These are phyloP conservation scores for Trichogramma pretiosum DNA, from an alignment of 1,140 invertebrate genomes.

Conservation along the genomic window DNA sequence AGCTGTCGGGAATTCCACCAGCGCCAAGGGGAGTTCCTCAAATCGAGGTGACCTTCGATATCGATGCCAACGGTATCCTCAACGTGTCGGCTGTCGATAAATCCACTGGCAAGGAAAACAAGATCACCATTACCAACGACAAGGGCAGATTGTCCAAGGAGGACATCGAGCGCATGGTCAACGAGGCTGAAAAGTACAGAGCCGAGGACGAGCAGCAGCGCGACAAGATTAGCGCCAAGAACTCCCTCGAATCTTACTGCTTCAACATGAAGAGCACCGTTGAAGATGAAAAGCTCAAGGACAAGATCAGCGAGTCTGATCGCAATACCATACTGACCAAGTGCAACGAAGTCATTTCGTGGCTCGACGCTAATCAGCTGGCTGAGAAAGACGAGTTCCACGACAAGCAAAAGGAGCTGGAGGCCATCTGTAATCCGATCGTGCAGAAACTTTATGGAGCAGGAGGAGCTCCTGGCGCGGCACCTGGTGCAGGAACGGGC, in stretches of 20 bases:
- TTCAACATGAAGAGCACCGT: constrained; percentile 58
- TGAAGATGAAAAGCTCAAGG: constrained; percentile 39
- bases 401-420: constrained; percentile 61
- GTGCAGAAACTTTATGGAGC: constrained; percentile 72
- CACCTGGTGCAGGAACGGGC: constrained; percentile 24
- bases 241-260: constrained; percentile 61
- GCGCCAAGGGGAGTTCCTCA: constrained; percentile 72
- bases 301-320: constrained; percentile 38
- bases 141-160: constrained; percentile 70
- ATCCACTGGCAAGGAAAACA: constrained; percentile 56
- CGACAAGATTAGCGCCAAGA: constrained; percentile 52
- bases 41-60: constrained; percentile 58
- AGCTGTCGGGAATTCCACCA: constrained; percentile 72
- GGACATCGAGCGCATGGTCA: constrained; percentile 75
- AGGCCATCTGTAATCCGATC: constrained; percentile 71
- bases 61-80: constrained; percentile 64
- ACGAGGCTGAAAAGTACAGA: constrained; percentile 55
- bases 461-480: constrained; percentile 53
- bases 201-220: constrained; percentile 60
- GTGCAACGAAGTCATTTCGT: constrained; percentile 42
- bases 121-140: constrained; percentile 80
- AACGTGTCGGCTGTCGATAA: constrained; percentile 50
- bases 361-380: constrained; percentile 52
- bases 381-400: constrained; percentile 72
- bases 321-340: constrained; percentile 37